These are phyloP conservation scores for Tetramorium alpestre DNA, from an alignment of 1,140 invertebrate genomes.

Conservation along the genomic window DNA sequence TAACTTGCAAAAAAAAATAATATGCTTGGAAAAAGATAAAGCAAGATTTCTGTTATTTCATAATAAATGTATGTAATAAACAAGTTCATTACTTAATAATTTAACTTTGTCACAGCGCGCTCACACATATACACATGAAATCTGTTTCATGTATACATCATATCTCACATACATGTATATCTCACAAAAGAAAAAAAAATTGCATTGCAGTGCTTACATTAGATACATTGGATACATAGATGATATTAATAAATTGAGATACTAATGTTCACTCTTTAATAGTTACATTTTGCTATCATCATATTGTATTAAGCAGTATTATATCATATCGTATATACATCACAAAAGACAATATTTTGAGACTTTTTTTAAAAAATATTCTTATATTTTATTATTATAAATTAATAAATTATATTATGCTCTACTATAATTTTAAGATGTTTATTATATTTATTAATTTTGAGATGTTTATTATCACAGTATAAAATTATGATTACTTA, in stretches of 20 bases:
- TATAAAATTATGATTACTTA: conserved; percentile 4
- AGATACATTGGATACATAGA: neutral
- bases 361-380: no score
- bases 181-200: conserved; percentile 3
- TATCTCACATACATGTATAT: neutral
- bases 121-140: neutral
- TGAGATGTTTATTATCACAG: neutral
- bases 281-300: neutral
- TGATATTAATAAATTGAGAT: neutral
- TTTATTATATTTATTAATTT: no score
- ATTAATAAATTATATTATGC: neutral
- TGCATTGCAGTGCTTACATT: neutral
- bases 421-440: neutral
- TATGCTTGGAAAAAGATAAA: neutral
- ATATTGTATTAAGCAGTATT: neutral
- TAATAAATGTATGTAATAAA: neutral
- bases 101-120: neutral
- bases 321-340: no score
- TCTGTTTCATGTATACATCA: neutral
- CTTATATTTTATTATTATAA: neutral
- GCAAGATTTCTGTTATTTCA: neutral
- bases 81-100: neutral
- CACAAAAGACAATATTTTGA: no score
- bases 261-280: neutral
- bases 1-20: neutral